Evolutionary conservation across 2,888 invertebrate genomes (phyloP).

Genomic region (Ypsolopha sequella): DNA sequence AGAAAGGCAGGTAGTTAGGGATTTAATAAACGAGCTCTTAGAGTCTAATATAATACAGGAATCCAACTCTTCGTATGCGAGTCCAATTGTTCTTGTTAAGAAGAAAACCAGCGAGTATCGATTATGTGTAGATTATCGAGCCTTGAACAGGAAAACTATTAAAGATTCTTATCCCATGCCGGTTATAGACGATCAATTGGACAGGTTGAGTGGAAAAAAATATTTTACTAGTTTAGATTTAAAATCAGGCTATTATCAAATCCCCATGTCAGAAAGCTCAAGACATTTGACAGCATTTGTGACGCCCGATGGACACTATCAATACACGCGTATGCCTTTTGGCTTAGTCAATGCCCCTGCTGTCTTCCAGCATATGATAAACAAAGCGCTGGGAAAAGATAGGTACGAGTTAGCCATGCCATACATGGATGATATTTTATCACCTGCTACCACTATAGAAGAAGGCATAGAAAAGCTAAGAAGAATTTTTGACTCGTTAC

Average conservation of each 20-base stretch:
- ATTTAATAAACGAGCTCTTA: slow-evolving; percentile 6
- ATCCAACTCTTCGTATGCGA: slow-evolving; percentile 12
- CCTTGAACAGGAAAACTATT: slow-evolving; percentile 12
- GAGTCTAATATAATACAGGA: not conserved
- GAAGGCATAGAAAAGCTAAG: slow-evolving; percentile 8
- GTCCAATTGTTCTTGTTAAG: slow-evolving; percentile 16
- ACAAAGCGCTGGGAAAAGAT: slow-evolving; percentile 8
- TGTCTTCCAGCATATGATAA: slow-evolving; percentile 20
- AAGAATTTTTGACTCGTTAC: slow-evolving; percentile 7
- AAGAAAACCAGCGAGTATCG: slow-evolving; percentile 16
- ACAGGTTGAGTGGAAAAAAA: slow-evolving; percentile 15
- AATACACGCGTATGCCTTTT: slow-evolving; percentile 19
- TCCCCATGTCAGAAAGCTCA: slow-evolving; percentile 14
- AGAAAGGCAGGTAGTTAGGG: slow-evolving; percentile 7
- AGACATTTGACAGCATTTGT: slow-evolving; percentile 24
- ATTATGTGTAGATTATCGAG: slow-evolving; percentile 15
- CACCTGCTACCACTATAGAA: slow-evolving; percentile 11
- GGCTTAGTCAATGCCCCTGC: slow-evolving; percentile 19
- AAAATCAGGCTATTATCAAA: slow-evolving; percentile 21
- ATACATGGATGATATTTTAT: slow-evolving; percentile 23
- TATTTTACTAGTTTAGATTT: slow-evolving; percentile 18
- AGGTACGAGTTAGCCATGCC: slow-evolving; percentile 7
- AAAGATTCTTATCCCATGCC: slow-evolving; percentile 21
- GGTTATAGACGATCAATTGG: slow-evolving; percentile 22
- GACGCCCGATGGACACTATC: slow-evolving; percentile 21